phyloP scores from a whole-genome alignment of 2,888 invertebrate genomes.

The Microctonus brassicae region DNA sequence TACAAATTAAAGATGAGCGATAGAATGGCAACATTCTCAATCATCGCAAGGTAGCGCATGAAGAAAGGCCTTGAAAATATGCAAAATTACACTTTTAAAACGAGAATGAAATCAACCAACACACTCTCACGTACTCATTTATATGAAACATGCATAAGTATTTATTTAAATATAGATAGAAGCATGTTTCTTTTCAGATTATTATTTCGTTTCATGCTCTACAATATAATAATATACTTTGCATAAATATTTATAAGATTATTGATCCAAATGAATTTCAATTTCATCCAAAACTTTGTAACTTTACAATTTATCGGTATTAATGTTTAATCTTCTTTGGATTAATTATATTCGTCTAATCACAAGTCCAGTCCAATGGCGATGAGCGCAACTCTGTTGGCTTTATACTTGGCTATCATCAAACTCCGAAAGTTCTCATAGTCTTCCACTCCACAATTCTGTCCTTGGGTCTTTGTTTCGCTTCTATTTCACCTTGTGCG shows the following conservation, averaged over 20 bases:
- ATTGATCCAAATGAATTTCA: slow-evolving; percentile 9
- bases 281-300: not conserved
- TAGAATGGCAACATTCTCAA: not conserved
- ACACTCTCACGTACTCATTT: slow-evolving; percentile 22
- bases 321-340: not conserved
- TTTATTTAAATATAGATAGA: not conserved
- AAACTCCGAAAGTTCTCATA: not conserved
- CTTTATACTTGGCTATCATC: slow-evolving; percentile 2
- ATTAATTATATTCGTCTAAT: slow-evolving; percentile 28
- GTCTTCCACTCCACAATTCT: not conserved
- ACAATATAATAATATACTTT: too few relatives aligned
- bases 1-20: not conserved
- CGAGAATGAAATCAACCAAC: slow-evolving; percentile 54
- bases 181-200: too few relatives aligned
- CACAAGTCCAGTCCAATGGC: slow-evolving; percentile 6
- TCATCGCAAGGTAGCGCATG: slow-evolving; percentile 4
- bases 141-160: not conserved
- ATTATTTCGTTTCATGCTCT: too few relatives aligned
- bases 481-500: not conserved
- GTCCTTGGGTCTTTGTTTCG: slow-evolving; percentile 11
- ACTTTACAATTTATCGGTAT: not conserved
- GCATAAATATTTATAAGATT: not conserved
- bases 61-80: slow-evolving; percentile 49
- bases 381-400: not conserved
- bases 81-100: slow-evolving; percentile 47